Conservation (phyloP, 2,797 vertebrate species). For the Coregonus suidteri region DNA sequence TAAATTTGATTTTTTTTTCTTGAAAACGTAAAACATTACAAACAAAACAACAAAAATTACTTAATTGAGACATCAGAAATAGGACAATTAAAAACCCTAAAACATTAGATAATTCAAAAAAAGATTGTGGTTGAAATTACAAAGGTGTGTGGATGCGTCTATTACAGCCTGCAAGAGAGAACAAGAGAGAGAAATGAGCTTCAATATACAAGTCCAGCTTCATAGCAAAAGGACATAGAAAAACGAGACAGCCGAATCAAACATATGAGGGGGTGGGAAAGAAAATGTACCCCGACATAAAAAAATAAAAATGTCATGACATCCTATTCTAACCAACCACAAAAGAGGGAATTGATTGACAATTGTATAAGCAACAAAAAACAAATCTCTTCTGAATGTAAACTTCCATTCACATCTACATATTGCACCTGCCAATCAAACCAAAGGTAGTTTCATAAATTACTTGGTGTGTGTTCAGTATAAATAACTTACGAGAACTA, state of each 20-base stretch:
- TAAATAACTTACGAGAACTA: neutral
- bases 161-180: constrained; percentile 57
- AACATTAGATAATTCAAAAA: constrained; percentile 52
- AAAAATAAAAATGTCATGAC: constrained; percentile 34
- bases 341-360: constrained; percentile 31
- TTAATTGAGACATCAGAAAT: constrained; percentile 57
- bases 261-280: constrained; percentile 34
- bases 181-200: constrained; percentile 44
- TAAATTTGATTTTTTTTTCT: no score
- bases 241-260: constrained; percentile 31
- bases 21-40: no score
- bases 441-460: constrained; percentile 64
- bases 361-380: constrained; percentile 42
- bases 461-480: constrained; percentile 8
- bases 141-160: constrained; percentile 71
- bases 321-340: constrained; percentile 42
- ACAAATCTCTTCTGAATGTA: constrained; percentile 44
- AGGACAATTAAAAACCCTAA: constrained; percentile 58
- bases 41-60: no score
- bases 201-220: constrained; percentile 49
- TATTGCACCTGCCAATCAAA: constrained; percentile 65
- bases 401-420: constrained; percentile 57
- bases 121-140: constrained; percentile 62
- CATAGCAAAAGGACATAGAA: constrained; percentile 46
- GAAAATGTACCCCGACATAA: neutral